Base-by-base conservation (phyloP, 2,113 vertebrate genomes). In the Fulica atra region DNA sequence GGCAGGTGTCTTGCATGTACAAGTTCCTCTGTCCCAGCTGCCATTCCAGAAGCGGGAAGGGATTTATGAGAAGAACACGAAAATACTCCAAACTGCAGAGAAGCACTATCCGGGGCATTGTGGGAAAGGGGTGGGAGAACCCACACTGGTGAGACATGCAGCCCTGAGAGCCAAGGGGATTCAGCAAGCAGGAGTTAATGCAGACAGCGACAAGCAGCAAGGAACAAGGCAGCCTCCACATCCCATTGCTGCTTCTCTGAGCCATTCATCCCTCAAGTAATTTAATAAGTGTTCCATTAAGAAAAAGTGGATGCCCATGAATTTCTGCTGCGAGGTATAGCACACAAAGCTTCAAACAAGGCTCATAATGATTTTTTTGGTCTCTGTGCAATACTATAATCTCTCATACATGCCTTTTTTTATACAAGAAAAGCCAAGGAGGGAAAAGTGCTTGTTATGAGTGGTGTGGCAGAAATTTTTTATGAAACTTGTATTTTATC, bases 401-500 rank as follows among this genome's bases (percentile, higher is more conserved):
- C 74, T 80, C 31, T 81, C 35, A 79, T 53, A 46, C 7, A 35
- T 51, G 28, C 0, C 26, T 53, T 53, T 53, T 53, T 53, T 28
- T 7, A n/a, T 44, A 29, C 1, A 11, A 50, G 20, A 86, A 93
- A 82, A 71, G 0, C 3, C 17, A 80, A 82, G 16, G 24, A 87
- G 6, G 24, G 36, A 4, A 86, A 89, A 48, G 3, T 66, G 5
- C 1, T 88, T 92, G 16, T 68, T 89, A 16, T 51, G 15, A 71
- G 9, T 51, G 35, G 10, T 19, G 21, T 12, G 69, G n/a, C 16
- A 73, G 25, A 76, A 65, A 4, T 25, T 42, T 90, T 92, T 91
- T 60, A 53, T 73, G 74, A 69, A 94, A 92, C 19, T 69, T 92
- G 26, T 81, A 77, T 88, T 96, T 92, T 79, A 60, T 92, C 71